phyloP scores from a whole-genome alignment of 23 tunicate species.

The Ascidia mentula region DNA sequence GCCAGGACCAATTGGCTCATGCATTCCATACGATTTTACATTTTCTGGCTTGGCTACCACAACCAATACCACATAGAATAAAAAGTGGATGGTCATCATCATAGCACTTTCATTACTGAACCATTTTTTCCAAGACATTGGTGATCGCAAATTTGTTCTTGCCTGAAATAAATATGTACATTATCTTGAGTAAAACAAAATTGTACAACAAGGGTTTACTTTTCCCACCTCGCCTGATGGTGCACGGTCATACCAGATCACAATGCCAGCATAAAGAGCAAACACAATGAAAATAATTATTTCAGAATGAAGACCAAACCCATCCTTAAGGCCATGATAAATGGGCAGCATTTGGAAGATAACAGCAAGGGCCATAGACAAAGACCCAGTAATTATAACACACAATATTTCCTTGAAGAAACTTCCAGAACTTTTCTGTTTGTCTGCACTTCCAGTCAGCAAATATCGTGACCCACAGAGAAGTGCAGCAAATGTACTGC shows the following conservation, averaged over 20 bases:
- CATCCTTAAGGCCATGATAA: constrained; percentile 90
- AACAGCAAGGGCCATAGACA: constrained; percentile 80
- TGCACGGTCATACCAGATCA: constrained; percentile 55
- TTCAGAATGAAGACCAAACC: constrained; percentile 82
- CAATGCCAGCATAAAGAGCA: constrained; percentile 55
- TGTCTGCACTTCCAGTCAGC: constrained; percentile 65
- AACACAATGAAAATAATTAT: constrained; percentile 64
- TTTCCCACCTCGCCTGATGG: constrained; percentile 48
- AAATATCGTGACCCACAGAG: constrained; percentile 64
- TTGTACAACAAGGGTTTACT: too few relatives aligned
- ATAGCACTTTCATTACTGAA: constrained; percentile 56
- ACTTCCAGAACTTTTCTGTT: constrained; percentile 43
- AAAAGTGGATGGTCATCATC: constrained; percentile 48
- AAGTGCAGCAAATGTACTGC: constrained; percentile 67
- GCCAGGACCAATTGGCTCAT: constrained; percentile 73
- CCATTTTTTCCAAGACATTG: constrained; percentile 33
- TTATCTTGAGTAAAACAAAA: neutral
- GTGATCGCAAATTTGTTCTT: neutral
- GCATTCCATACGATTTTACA: constrained; percentile 65
- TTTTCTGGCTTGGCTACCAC: constrained; percentile 76
- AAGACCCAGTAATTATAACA: constrained; percentile 59
- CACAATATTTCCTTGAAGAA: constrained; percentile 60
- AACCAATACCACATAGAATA: constrained; percentile 61
- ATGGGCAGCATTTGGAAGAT: constrained; percentile 77
- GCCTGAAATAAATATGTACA: constrained; percentile 29